Percentiles rank a stretch among this genome's conserved stretches.
These are phyloP conservation scores for Drosophila formosana DNA, from an alignment of 2,888 invertebrate species.

Conservation along the genomic window DNA sequence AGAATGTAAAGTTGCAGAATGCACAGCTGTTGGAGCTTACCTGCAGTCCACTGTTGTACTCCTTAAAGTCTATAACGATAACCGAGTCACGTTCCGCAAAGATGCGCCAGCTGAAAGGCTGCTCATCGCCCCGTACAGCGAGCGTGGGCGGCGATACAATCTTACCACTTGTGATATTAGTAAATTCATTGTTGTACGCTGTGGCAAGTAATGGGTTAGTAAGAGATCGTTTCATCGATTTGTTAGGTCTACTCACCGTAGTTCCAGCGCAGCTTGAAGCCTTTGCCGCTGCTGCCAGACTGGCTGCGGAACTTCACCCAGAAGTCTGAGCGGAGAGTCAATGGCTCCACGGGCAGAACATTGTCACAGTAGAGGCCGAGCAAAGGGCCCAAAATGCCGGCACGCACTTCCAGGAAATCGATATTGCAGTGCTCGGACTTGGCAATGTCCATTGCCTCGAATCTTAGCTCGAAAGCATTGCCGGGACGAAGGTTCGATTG, in stretches of 20 bases:
- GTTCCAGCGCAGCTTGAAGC: conserved; percentile 91
- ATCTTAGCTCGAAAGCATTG: conserved; percentile 88
- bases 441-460: conserved; percentile 89
- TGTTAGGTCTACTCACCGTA: conserved; percentile 86
- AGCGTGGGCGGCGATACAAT: conserved; percentile 79
- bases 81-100: conserved; percentile 54
- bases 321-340: conserved; percentile 87
- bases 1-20: too few relatives aligned
- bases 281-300: conserved; percentile 86
- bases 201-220: background rate
- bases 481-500: conserved; percentile 88
- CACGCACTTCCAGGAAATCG: conserved; percentile 94
- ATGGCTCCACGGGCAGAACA: conserved; percentile 86
- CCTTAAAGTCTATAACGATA: conserved; percentile 69
- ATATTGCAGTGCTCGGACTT: conserved; percentile 90
- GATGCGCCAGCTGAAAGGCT: conserved; percentile 82
- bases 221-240: too few relatives aligned
- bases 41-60: conserved; percentile 77
- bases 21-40: conserved; percentile 59
- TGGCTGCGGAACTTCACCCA: conserved; percentile 93
- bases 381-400: conserved; percentile 87
- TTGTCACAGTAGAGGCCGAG: conserved; percentile 91
- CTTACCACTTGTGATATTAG: conserved; percentile 64
- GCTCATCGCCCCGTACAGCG: conserved; percentile 54
- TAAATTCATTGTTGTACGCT: conserved; percentile 81